phyloP scores from a whole-genome alignment of 2,888 invertebrate genomes.

The Tetragnatha montana region DNA sequence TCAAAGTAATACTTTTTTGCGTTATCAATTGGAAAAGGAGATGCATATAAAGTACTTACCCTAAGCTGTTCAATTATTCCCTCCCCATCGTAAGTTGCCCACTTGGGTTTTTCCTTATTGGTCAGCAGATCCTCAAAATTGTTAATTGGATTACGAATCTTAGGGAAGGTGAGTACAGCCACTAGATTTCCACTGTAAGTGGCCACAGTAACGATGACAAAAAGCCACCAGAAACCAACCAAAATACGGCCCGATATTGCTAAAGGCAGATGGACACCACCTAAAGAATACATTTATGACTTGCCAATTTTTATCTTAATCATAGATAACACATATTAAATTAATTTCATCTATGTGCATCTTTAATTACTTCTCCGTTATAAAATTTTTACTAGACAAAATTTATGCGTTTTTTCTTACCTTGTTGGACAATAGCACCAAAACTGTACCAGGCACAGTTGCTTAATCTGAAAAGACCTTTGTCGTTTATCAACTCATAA shows the following conservation, averaged over 20 bases:
- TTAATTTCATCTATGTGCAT: neutral
- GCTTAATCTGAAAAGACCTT: constrained; percentile 78
- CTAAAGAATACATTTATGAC: constrained; percentile 77
- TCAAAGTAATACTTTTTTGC: no score
- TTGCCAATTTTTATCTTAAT: neutral
- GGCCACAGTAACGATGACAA: constrained; percentile 90
- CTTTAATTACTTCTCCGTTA: neutral
- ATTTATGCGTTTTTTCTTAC: constrained; percentile 77
- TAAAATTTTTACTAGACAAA: constrained; percentile 63
- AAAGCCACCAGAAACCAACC: constrained; percentile 94
- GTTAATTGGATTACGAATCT: constrained; percentile 83
- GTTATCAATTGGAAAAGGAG: no score
- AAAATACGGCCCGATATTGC: constrained; percentile 90
- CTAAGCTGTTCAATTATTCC: constrained; percentile 83
- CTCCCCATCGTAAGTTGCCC: constrained; percentile 86
- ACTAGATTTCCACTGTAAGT: constrained; percentile 95
- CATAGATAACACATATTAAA: neutral
- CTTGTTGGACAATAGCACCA: constrained; percentile 93
- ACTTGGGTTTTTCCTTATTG: constrained; percentile 79
- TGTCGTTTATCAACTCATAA: constrained; percentile 75
- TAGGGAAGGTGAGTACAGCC: constrained; percentile 93
- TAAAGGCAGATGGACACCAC: constrained; percentile 89
- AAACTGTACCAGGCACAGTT: constrained; percentile 92
- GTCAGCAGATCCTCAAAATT: constrained; percentile 82
- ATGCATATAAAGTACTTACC: constrained; percentile 75